A percentile compares a stretch with the other conserved stretches of the same genome.
Conservation (phyloP, 1,140 invertebrate genomes). For the Euwallacea similis region DNA sequence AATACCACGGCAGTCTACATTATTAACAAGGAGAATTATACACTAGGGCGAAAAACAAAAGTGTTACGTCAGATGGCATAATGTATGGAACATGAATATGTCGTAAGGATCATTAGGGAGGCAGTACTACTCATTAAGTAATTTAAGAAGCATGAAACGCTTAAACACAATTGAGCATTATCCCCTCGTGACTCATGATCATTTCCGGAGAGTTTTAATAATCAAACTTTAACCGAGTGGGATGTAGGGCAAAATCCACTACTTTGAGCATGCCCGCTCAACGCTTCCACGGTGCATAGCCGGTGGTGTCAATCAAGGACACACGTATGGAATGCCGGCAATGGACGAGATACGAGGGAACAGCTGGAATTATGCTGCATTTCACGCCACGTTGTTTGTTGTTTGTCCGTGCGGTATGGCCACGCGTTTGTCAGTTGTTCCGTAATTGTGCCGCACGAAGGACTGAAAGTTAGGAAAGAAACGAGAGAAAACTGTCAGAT, state of each 20-base stretch:
- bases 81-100: no score
- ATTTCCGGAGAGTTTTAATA: background rate
- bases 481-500: no score
- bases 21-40: no score
- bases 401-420: slow-evolving; percentile 15
- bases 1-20: no score
- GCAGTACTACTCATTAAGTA: no score
- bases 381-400: slow-evolving; percentile 23
- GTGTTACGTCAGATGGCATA: no score
- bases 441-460: slow-evolving; percentile 10
- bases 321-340: slow-evolving; percentile 27
- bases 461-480: background rate
- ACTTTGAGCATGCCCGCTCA: background rate
- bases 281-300: background rate
- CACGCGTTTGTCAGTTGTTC: slow-evolving; percentile 6
- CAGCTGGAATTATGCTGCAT: slow-evolving; percentile 31
- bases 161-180: no score
- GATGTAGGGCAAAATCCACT: no score
- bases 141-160: no score
- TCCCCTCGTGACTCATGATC: background rate
- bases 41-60: no score
- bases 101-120: no score
- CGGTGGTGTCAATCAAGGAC: slow-evolving; percentile 26
- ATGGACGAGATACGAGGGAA: slow-evolving; percentile 32
- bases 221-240: background rate